phyloP scores from a whole-genome alignment of 2,797 vertebrate genomes.

The Squalus acanthias region DNA sequence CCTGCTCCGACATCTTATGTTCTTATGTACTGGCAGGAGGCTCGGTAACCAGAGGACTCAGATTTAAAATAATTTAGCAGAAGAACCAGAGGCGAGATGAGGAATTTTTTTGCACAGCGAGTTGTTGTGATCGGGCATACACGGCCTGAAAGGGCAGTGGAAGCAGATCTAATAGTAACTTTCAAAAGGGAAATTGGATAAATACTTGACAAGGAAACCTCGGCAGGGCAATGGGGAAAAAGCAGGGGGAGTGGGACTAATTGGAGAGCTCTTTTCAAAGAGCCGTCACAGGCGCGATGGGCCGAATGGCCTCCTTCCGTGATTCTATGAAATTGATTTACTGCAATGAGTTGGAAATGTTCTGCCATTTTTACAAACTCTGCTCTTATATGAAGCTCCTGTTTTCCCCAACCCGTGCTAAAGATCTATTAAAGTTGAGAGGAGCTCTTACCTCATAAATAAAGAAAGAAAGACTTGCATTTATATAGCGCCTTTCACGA shows the following conservation, averaged over 20 bases:
- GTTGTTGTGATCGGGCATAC: neutral
- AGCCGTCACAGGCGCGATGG: neutral
- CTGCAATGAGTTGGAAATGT: neutral
- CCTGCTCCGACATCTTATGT: too few species aligned
- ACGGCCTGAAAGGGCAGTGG: neutral
- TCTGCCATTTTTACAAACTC: neutral
- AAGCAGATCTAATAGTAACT: neutral
- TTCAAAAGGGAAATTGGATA: neutral
- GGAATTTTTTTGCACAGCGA: neutral
- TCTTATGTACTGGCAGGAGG: neutral
- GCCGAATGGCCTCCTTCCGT: neutral
- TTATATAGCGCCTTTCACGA: too few species aligned
- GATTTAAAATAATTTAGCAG: neutral
- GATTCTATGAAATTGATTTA: neutral
- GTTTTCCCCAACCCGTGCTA: neutral
- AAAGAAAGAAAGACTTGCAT: too few species aligned
- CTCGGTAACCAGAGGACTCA: neutral
- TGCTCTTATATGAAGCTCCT: neutral
- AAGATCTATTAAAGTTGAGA: neutral
- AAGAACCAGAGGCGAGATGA: neutral
- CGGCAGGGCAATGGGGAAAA: neutral
- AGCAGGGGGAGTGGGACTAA: neutral
- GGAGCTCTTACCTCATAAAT: too few species aligned
- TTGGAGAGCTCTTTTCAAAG: neutral
- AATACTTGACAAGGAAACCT: neutral